Conservation (phyloP, 2,113 vertebrate species). For the Xiphophorus hellerii region DNA sequence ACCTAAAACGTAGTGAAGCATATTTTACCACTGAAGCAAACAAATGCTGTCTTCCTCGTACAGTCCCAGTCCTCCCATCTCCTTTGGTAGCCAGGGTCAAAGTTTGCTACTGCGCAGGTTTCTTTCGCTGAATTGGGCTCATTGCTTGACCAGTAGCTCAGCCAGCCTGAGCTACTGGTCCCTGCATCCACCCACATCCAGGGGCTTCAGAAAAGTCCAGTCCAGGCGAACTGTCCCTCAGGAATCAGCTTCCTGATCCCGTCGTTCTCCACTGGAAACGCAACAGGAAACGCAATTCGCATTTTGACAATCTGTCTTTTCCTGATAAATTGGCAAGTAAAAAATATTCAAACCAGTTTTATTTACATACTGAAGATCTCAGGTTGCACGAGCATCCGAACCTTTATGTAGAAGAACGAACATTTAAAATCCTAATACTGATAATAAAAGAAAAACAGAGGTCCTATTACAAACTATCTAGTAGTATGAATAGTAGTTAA, state of each 20-base stretch:
- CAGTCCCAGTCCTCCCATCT: background rate
- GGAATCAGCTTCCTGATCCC: background rate
- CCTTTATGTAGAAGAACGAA: too few relatives aligned
- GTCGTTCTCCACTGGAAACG: background rate
- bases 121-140: background rate
- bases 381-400: background rate
- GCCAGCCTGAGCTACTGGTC: background rate
- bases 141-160: background rate
- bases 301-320: background rate
- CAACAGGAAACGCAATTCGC: background rate
- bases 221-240: background rate
- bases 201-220: background rate
- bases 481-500: too few relatives aligned
- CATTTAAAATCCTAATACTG: too few relatives aligned
- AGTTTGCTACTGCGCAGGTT: background rate
- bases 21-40: background rate
- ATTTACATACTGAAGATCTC: background rate
- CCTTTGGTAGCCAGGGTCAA: background rate
- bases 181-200: constrained; percentile 1
- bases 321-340: background rate
- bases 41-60: background rate
- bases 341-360: constrained; percentile 6
- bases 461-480: too few relatives aligned
- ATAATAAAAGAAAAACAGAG: too few relatives aligned
- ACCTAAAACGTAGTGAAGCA: too few relatives aligned